Evolutionary conservation across 2,888 invertebrate species (phyloP).

Genomic region (Galerucella calmariensis): DNA sequence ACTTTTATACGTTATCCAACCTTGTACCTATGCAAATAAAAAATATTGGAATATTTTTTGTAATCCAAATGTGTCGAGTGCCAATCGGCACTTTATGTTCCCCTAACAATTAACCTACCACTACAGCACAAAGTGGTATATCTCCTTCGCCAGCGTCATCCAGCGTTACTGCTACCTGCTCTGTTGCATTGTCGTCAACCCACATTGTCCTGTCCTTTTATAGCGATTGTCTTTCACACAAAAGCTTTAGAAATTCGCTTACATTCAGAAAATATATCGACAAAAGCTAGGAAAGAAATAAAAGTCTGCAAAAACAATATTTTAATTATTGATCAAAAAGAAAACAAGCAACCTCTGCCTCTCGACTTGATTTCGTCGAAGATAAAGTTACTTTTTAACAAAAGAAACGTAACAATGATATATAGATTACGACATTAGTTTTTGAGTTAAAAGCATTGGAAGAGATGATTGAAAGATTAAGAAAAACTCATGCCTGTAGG

Average conservation of each 20-base stretch:
- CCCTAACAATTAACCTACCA: not conserved
- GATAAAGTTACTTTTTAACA: conserved; percentile 8
- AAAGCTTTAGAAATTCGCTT: conserved; percentile 28
- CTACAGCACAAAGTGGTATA: not conserved
- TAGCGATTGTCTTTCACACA: conserved; percentile 42
- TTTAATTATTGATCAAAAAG: conserved; percentile 41
- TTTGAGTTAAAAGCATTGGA: conserved; percentile 7
- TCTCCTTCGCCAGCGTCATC: conserved; percentile 1
- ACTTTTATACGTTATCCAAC: not conserved
- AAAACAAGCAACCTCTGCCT: conserved; percentile 24
- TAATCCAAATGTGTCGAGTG: not conserved
- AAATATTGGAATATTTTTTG: not conserved
- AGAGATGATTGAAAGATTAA: not conserved
- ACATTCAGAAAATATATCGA: conserved; percentile 36
- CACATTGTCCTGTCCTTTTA: conserved; percentile 39
- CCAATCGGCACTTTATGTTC: not conserved
- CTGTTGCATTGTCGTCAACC: conserved; percentile 33
- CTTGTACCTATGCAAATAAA: not conserved
- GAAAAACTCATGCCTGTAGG: not conserved
- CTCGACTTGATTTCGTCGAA: conserved; percentile 11
- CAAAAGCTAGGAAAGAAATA: conserved; percentile 16
- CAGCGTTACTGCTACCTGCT: conserved; percentile 21
- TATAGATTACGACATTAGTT: conserved; percentile 6
- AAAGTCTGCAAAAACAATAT: conserved; percentile 42
- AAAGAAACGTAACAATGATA: conserved; percentile 17